Evolutionary conservation across 2,113 vertebrate species (phyloP), one percentile per base, ranked within the genome.

Genomic region (Silurus asotus): DNA sequence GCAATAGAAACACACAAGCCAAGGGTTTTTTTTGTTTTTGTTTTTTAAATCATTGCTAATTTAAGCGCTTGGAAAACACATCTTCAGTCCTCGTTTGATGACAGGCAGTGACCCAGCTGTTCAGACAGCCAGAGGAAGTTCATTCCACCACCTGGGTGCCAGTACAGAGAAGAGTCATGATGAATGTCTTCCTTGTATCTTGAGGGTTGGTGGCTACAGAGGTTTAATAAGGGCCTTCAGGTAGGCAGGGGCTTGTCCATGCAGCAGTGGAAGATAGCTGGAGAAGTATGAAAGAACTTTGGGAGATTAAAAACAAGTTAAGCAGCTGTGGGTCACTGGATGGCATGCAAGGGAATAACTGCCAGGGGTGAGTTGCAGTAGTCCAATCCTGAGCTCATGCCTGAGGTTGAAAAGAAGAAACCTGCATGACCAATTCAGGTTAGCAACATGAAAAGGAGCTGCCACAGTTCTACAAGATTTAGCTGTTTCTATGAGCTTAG

Each of bases 151-250:
- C 28, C 56, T 78, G 76, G 15, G 25, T 59, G 55, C 25, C 55
- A 4, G 77, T 28, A 23, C 77, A 45, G 19, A 37, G 17, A 61
- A 61, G 55, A 79, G 17, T 61, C 17, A 61, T 48, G 77, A 79
- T 59, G 55, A 59, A 59, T 79, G 77, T 79, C 28, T 79, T 20
- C 15, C 28, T 79, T 79, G 77, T 79, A 59, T 59, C 17, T 80
- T 80, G 55, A 59, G 28, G 17, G 56, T 48, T 45, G 2, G 28
- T 79, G 55, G 14, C 14, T 58, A 45, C 4, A 48, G n/a, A 28
- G 53, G 11, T 78, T 56, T 78, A 28, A 56, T 78, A 20, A 80
- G 77, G 59, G n/a, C 28, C 28, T 23, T 61, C 4, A 11, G 28
- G 28, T 61, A 61, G 15, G 55, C 23, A 48, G 28, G 28, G 8